Conservation (phyloP, 2,113 vertebrate genomes). For the Pelecanoides urinatrix region DNA sequence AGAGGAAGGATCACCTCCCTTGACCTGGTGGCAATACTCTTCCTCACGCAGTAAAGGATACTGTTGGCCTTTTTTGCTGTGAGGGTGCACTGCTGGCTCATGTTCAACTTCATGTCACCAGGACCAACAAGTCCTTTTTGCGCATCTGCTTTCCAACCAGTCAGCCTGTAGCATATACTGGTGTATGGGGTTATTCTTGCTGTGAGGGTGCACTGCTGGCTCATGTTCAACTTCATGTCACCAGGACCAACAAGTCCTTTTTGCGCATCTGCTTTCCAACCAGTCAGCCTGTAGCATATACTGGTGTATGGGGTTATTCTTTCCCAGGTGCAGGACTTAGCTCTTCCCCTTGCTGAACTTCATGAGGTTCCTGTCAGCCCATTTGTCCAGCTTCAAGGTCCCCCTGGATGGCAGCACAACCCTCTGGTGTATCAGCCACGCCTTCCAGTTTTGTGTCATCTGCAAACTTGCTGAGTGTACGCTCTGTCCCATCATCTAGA, state of each 20-base stretch:
- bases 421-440: fast-evolving
- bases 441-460: neutral
- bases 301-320: neutral
- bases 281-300: neutral
- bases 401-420: neutral
- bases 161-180: neutral
- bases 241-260: neutral
- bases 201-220: neutral
- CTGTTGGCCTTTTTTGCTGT: neutral
- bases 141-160: neutral
- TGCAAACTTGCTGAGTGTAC: neutral
- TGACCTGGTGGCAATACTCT: neutral
- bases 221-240: neutral
- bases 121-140: neutral
- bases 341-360: neutral
- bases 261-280: neutral
- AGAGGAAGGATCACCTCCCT: neutral
- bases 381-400: neutral
- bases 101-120: neutral
- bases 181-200: neutral
- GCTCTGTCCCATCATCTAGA: neutral
- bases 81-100: neutral
- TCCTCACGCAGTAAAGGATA: neutral
- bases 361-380: neutral
- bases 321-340: neutral